Evolutionary conservation across 1,140 invertebrate genomes (phyloP), one percentile per base, ranked within the genome.

Genomic region (Lepidurus packardi): DNA sequence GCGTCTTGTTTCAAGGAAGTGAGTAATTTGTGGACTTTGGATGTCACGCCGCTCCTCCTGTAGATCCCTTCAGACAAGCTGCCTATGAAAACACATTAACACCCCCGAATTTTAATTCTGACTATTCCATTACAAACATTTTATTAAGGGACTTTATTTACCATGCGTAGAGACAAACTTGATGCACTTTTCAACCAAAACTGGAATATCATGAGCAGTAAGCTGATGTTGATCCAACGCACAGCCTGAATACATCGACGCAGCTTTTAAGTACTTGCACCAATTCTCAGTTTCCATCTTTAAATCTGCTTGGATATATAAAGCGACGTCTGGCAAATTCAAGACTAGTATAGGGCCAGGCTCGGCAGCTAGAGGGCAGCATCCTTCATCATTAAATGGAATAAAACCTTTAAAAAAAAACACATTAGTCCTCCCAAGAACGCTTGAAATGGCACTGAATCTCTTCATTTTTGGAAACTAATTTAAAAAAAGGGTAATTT

Each of bases 101-200:
- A 13, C 47, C 8, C 9, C 21, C 8, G 13, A 47, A 21, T n/a
- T 13, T 34, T 34, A 34, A 34, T 34, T 34, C 1, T 34, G 25
- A 34, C 25, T 34, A 34, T 34, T 34, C 0, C 25, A 34, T 34
- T 34, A 34, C 1, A 34, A 34, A 1, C 3, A 34, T 34, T 2
- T 34, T 34, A 34, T 65, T 13, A 65, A 21, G 16, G 45, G 16
- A 79, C 10, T 80, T 10, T 25, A 81, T 84, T 84, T 87, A 93
- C 92, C 94, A 84, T 95, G 89, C 16, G 90, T 89, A 81, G 92
- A 93, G 78, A 96, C 90, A 82, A 95, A 95, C 82, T 93, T 94
- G 65, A 96, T 90, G 84, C 94, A 96, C 84, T 94, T 95, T 81
- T 96, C 93, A 2, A 97, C 92, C 77, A 96, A 90, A 16, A 94